Evolutionary conservation across 2,113 vertebrate species (phyloP).

Genomic region (Scartelaos histophorus): DNA sequence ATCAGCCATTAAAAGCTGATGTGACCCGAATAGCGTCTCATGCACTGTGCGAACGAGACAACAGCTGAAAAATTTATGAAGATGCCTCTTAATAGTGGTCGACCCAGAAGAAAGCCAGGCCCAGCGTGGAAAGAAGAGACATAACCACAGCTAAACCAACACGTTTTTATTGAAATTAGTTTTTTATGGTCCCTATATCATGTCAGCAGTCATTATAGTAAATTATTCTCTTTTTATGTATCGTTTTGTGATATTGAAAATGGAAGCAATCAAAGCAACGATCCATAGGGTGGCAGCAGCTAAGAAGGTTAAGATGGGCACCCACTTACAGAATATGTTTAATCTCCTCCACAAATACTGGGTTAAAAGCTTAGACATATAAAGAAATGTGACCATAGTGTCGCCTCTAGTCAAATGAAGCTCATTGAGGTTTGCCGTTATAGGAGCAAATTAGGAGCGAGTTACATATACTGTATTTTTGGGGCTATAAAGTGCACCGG

Average conservation of each 20-base stretch:
- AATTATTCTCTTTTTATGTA: not conserved
- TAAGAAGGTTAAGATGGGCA: not conserved
- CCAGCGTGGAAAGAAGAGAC: conserved; percentile 3
- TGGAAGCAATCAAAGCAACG: not conserved
- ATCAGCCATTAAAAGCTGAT: conserved; percentile 77
- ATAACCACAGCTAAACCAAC: conserved; percentile 12
- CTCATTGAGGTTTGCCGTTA: no score
- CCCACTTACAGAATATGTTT: not conserved
- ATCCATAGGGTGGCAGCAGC: not conserved
- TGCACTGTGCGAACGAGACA: conserved; percentile 58
- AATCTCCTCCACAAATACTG: not conserved
- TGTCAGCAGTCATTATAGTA: not conserved
- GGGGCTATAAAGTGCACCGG: no score
- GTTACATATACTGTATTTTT: no score
- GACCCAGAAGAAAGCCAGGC: conserved; percentile 37
- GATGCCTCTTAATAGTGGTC: conserved; percentile 52
- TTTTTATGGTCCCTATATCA: conserved; percentile 5
- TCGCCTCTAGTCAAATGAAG: no score
- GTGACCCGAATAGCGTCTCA: conserved; percentile 73
- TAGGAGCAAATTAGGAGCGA: no score
- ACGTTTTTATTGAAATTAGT: conserved; percentile 21
- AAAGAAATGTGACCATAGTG: no score
- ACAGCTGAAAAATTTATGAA: conserved; percentile 73
- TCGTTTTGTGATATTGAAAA: not conserved
- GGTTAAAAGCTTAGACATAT: no score